Percentiles rank a stretch among this genome's conserved stretches.
These are phyloP conservation scores for Micrasema minimum DNA, from an alignment of 1,140 invertebrate genomes.

Conservation along the genomic window DNA sequence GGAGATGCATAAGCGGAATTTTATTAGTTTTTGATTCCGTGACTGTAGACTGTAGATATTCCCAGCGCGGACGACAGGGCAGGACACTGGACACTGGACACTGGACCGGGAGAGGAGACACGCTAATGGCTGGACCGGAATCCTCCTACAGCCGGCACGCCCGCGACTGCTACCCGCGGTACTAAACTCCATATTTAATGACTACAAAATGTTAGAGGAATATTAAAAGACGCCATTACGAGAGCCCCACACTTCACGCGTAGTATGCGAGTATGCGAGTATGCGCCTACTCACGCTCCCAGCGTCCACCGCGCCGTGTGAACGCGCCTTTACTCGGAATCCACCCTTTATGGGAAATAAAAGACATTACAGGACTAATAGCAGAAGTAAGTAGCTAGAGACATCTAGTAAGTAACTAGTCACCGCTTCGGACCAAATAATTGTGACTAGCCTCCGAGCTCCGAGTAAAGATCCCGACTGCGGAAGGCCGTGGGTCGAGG, in stretches of 20 bases:
- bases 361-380: conserved; percentile 14
- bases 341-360: conserved; percentile 21
- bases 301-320: conserved; percentile 1
- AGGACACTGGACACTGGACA: too few relatives aligned
- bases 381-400: not conserved
- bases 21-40: too few relatives aligned
- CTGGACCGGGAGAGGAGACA: not conserved
- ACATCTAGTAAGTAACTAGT: too few relatives aligned
- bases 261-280: too few relatives aligned
- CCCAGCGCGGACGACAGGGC: too few relatives aligned
- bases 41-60: too few relatives aligned
- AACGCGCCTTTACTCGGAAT: conserved; percentile 11
- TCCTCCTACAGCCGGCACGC: conserved; percentile 6
- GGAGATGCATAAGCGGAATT: too few relatives aligned
- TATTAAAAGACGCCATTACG: conserved; percentile 42
- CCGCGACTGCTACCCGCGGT: conserved; percentile 10
- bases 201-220: conserved; percentile 40
- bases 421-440: too few relatives aligned
- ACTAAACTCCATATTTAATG: conserved; percentile 42
- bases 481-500: not conserved
- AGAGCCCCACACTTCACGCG: conserved; percentile 12
- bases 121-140: conserved; percentile 23
- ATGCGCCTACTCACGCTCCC: conserved; percentile 23
- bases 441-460: too few relatives aligned
- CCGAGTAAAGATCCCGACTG: too few relatives aligned